Evolutionary conservation across 2,797 vertebrate genomes (phyloP), one percentile per base, ranked within the genome.

Genomic region (Lacerta bilineata): DNA sequence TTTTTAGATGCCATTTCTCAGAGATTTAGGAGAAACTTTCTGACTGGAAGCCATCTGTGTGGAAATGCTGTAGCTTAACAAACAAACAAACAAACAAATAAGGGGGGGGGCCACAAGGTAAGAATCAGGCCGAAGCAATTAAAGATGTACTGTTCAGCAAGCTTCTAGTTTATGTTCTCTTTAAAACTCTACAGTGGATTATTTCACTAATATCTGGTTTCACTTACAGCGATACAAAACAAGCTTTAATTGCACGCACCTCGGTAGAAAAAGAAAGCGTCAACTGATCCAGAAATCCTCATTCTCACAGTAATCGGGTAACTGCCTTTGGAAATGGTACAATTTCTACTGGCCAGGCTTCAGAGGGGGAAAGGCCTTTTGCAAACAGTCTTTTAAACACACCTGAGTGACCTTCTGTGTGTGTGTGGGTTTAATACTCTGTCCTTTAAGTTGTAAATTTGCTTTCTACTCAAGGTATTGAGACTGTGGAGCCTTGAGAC

Each of bases 141-240:
- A 64, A 55, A 64, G 59, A 80, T 75, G 76, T 85, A 25, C 6
- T 39, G 3, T n/a, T 8, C 72, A 2, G 18, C 10, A 89, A 25
- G 66, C 86, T 80, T 76, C 41, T 39, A 33, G 13, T 74, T 74
- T 74, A 36, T 85, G 55, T 39, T 89, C 41, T 92, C 55, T 76
- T 27, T 23, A 85, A 11, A 74, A 36, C 17, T 74, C 79, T 76
- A 80, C 13, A 69, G 1, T 89, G 33, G 55, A 43, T 80, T 80
- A 36, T 92, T 92, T 80, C 55, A 82, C 2, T 9, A 88, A 72
- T 61, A 46, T 29, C 78, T 74, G 71, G 36, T 81, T 95, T 94
- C 92, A 80, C 25, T 76, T 59, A 39, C 89, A 88, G 83, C 15
- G 5, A 80, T 77, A 91, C 88, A 75, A 79, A 1, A 0, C 72